phyloP scores from a whole-genome alignment of 2,113 vertebrate genomes.

The Nesogale talazaci region DNA sequence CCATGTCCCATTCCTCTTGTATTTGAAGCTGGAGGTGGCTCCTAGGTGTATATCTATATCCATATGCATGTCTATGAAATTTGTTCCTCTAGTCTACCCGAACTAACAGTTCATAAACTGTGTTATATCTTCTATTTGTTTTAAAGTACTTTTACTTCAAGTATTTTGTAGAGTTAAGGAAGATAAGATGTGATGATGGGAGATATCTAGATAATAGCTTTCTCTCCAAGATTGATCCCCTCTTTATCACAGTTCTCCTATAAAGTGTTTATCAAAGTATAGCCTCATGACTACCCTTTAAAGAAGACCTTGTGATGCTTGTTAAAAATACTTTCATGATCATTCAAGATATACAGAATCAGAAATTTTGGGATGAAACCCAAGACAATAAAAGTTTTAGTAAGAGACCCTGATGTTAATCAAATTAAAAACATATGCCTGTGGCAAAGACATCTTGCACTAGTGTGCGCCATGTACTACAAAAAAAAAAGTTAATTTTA shows the following conservation, averaged over 20 bases:
- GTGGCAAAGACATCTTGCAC: neutral
- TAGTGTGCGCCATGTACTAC: neutral
- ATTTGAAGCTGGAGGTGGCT: no score
- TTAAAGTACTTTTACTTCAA: neutral
- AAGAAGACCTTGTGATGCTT: neutral
- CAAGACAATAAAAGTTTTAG: slow-evolving; percentile 5
- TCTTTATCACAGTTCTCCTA: neutral
- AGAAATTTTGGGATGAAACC: neutral
- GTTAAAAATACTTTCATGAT: slow-evolving; percentile 7
- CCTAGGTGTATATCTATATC: no score
- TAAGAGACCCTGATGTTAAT: neutral
- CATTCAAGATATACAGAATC: neutral
- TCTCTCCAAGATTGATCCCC: neutral
- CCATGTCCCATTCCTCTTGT: no score
- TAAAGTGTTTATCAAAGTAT: neutral
- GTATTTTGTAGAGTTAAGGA: neutral
- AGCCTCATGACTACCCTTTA: neutral
- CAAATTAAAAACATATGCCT: neutral
- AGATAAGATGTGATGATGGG: neutral
- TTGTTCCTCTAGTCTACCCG: no score
- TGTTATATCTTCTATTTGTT: neutral
- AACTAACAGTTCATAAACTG: no score
- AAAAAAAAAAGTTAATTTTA: slow-evolving; percentile 28
- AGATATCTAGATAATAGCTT: neutral
- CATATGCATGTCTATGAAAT: no score